Percentiles rank a stretch among this genome's conserved stretches.
phyloP scores from a whole-genome alignment of 1,140 invertebrate genomes.

The Lineus longissimus region DNA sequence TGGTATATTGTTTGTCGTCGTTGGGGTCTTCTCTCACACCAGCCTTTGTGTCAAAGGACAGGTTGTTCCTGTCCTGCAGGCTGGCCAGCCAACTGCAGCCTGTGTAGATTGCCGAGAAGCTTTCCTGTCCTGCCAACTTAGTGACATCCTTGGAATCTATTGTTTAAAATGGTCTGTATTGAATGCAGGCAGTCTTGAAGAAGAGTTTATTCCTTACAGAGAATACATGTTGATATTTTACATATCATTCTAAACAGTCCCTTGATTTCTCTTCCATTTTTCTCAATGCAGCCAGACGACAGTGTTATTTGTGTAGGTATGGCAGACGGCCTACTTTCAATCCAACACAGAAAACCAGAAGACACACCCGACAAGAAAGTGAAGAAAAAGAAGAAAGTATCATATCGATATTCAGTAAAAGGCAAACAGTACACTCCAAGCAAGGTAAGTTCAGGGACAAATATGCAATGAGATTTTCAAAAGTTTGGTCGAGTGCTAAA shows the following conservation, averaged over 20 bases:
- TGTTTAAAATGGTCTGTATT: neutral
- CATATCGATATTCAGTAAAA: conserved; percentile 58
- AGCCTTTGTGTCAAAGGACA: neutral
- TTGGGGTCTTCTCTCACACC: neutral
- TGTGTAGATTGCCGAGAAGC: neutral
- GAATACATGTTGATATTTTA: too few relatives aligned
- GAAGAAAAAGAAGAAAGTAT: conserved; percentile 54
- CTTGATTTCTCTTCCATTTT: neutral
- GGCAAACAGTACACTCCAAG: conserved; percentile 27
- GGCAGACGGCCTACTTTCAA: conserved; percentile 85
- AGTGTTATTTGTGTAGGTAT: conserved; percentile 83
- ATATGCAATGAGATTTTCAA: neutral
- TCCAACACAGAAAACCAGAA: conserved; percentile 67
- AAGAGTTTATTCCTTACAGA: too few relatives aligned
- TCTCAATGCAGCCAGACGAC: conserved; percentile 65
- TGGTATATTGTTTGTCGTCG: conserved; percentile 6
- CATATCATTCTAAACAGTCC: neutral
- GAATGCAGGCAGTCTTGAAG: conserved; percentile 5
- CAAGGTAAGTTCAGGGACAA: conserved; percentile 18
- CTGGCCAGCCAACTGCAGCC: neutral
- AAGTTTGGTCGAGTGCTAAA: neutral
- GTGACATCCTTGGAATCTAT: neutral
- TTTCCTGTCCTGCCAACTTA: neutral
- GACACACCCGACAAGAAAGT: conserved; percentile 34
- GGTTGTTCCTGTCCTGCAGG: neutral